Percentiles rank a stretch among this genome's conserved stretches.
phyloP scores from a whole-genome alignment of 1,140 invertebrate species.

The Nymphalis io region DNA sequence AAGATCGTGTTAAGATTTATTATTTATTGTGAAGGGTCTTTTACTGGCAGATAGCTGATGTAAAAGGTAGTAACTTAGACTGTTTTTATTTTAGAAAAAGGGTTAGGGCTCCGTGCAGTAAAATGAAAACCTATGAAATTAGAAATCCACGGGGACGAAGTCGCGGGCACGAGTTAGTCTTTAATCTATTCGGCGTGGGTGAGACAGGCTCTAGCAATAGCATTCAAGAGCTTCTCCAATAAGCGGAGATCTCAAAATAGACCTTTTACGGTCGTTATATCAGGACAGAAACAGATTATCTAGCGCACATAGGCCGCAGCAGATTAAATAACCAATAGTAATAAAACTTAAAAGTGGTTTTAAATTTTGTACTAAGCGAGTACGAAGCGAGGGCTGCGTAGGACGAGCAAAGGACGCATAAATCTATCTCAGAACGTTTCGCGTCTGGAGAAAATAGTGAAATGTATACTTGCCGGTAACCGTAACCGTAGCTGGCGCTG shows the following conservation, averaged over 20 bases:
- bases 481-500: constrained; percentile 24
- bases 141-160: no score
- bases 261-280: constrained; percentile 11
- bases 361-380: constrained; percentile 20
- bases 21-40: no score
- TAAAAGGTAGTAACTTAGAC: no score
- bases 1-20: no score
- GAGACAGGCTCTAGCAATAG: neutral
- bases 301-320: constrained; percentile 12
- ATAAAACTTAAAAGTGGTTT: constrained; percentile 25
- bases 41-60: no score
- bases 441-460: constrained; percentile 64
- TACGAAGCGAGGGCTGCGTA: constrained; percentile 47
- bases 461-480: constrained; percentile 39
- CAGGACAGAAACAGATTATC: constrained; percentile 18
- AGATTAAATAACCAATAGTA: constrained; percentile 21
- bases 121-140: no score
- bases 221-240: neutral
- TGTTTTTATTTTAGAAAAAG: no score
- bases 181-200: neutral
- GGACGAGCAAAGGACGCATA: constrained; percentile 57
- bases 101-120: no score
- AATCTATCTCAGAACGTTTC: constrained; percentile 61
- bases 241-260: constrained; percentile 6
- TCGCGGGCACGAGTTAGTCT: no score